These are phyloP conservation scores for Tyria jacobaeae DNA, from an alignment of 2,888 invertebrate genomes.

Conservation along the genomic window DNA sequence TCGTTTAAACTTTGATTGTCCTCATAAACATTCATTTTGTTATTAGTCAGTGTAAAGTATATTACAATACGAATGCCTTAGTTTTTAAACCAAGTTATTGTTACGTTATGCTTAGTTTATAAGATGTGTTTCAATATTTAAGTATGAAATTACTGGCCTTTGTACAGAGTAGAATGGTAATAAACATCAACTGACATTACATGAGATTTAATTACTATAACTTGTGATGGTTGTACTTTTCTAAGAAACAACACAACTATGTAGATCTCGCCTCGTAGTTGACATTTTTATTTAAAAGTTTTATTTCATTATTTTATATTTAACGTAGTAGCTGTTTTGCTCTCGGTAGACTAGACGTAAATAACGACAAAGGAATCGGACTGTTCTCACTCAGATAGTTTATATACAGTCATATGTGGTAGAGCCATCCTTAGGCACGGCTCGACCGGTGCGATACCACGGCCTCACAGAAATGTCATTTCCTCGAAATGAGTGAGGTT, in stretches of 20 bases:
- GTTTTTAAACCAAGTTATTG: conserved; percentile 2
- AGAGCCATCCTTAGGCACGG: too few relatives aligned
- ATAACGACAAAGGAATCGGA: too few relatives aligned
- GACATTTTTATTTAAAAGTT: neutral
- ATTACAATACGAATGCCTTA: neutral
- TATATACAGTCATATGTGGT: too few relatives aligned
- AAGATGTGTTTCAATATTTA: neutral
- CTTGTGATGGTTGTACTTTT: neutral
- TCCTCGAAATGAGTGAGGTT: too few relatives aligned
- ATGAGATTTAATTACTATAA: neutral
- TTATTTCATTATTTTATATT: neutral
- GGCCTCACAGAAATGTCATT: too few relatives aligned
- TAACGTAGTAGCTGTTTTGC: too few relatives aligned
- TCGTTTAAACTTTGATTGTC: neutral
- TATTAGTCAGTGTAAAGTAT: neutral
- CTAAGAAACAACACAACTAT: neutral
- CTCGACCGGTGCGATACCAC: too few relatives aligned
- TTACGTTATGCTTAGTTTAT: conserved; percentile 2
- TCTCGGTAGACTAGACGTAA: too few relatives aligned
- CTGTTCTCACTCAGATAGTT: too few relatives aligned
- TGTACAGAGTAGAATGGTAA: neutral
- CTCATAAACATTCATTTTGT: neutral
- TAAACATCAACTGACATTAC: neutral
- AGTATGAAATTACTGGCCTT: neutral
- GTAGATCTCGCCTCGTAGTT: too few relatives aligned